Percentiles rank a stretch among this genome's conserved stretches.
Conservation (phyloP, 2,888 invertebrate species). For the Hydraecia micacea region DNA sequence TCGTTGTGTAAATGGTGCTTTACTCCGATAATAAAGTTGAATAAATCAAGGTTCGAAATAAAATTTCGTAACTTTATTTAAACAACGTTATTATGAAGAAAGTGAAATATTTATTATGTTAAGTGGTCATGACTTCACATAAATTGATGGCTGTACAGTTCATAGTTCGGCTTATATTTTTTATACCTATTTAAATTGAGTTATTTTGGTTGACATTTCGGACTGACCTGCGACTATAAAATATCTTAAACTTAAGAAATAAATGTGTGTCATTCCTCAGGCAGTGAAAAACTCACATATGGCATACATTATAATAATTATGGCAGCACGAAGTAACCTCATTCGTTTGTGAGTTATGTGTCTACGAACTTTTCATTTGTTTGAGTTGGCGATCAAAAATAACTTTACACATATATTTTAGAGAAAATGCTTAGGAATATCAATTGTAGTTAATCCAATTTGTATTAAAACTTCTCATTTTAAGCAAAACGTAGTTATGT, state of each 20-base stretch:
- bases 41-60: background rate
- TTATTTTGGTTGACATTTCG: background rate
- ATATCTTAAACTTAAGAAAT: no score
- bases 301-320: constrained; percentile 21
- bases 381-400: constrained; percentile 59
- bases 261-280: background rate
- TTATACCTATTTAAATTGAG: background rate
- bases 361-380: constrained; percentile 70
- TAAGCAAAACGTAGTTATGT: background rate
- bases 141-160: background rate
- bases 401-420: constrained; percentile 48
- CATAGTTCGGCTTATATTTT: no score
- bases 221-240: background rate
- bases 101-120: background rate
- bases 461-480: constrained; percentile 15
- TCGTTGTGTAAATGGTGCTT: background rate
- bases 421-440: constrained; percentile 31
- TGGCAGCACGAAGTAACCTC: constrained; percentile 24
- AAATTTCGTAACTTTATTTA: background rate
- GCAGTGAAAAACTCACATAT: constrained; percentile 10
- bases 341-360: constrained; percentile 63
- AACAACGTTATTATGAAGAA: background rate
- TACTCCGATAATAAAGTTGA: no score
- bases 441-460: constrained; percentile 28
- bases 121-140: background rate